A percentile compares a stretch with the other conserved stretches of the same genome.
These are phyloP conservation scores for Zenarchopterus dispar DNA, from an alignment of 2,797 vertebrate species.

Conservation along the genomic window DNA sequence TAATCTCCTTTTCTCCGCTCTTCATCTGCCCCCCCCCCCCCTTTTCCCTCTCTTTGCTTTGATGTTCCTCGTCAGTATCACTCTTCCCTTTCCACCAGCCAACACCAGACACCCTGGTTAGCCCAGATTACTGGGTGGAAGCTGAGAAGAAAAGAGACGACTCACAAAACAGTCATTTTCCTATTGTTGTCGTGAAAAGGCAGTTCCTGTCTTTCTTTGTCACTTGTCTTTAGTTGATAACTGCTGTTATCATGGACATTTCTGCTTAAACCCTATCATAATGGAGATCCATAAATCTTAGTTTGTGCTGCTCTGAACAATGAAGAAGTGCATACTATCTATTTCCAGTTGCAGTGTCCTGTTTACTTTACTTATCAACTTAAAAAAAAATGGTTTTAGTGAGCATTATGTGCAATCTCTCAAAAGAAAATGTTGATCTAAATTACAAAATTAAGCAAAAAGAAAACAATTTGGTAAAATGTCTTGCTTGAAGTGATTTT, in stretches of 20 bases:
- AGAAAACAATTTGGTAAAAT: too few relatives aligned
- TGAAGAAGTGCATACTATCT: background rate
- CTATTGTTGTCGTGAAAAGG: conserved; percentile 25
- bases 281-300: background rate
- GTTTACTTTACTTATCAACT: too few relatives aligned
- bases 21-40: conserved; percentile 9
- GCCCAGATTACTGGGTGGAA: conserved; percentile 64
- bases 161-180: conserved; percentile 61
- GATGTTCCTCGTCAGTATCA: conserved; percentile 71
- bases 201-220: background rate
- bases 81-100: conserved; percentile 33
- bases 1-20: conserved; percentile 55
- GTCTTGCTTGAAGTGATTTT: too few relatives aligned
- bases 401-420: too few relatives aligned
- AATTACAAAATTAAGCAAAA: too few relatives aligned
- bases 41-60: conserved; percentile 50
- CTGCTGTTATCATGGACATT: background rate
- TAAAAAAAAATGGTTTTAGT: too few relatives aligned
- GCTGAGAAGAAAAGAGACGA: conserved; percentile 17
- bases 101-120: conserved; percentile 55
- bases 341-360: too few relatives aligned
- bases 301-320: background rate
- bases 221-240: conserved; percentile 1
- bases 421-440: too few relatives aligned
- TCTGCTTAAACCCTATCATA: background rate